Percentiles rank a stretch among this genome's conserved stretches.
phyloP scores from a whole-genome alignment of 2,113 vertebrate genomes.

The Capricornis sumatraensis region DNA sequence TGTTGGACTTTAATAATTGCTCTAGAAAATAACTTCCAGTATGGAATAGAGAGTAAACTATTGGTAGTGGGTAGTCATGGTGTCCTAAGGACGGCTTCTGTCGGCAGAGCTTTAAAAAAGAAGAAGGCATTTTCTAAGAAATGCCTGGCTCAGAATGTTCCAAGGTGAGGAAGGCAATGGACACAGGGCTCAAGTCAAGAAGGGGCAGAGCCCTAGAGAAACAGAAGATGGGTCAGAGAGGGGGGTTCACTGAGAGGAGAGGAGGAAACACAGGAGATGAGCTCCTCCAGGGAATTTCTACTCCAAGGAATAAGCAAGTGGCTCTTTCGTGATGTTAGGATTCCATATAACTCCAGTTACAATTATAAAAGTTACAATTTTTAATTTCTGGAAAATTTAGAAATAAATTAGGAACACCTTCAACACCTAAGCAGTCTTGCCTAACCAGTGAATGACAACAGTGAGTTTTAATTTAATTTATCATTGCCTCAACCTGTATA shows the following conservation, averaged over 20 bases:
- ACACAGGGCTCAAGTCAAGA: background rate
- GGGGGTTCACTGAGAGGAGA: background rate
- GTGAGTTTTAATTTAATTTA: background rate
- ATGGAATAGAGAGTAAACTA: background rate
- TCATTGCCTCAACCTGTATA: background rate
- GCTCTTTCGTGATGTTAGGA: background rate
- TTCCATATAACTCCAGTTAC: background rate
- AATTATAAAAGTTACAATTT: background rate
- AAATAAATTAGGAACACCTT: background rate
- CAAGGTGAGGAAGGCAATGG: background rate
- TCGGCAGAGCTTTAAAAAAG: background rate
- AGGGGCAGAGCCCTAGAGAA: background rate
- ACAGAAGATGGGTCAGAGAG: background rate
- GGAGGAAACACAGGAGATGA: background rate
- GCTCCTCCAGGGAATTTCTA: background rate
- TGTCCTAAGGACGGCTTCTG: background rate
- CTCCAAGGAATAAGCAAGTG: background rate
- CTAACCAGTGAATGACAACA: background rate
- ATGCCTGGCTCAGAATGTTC: background rate
- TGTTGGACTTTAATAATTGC: background rate
- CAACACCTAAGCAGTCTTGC: background rate
- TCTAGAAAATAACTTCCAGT: background rate
- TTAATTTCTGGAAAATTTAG: slow-evolving; percentile 10
- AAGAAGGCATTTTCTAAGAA: background rate
- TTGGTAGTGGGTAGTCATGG: background rate